Evolutionary conservation across 2,113 vertebrate species (phyloP), one percentile per base, ranked within the genome.

Genomic region (Hassar affinis): DNA sequence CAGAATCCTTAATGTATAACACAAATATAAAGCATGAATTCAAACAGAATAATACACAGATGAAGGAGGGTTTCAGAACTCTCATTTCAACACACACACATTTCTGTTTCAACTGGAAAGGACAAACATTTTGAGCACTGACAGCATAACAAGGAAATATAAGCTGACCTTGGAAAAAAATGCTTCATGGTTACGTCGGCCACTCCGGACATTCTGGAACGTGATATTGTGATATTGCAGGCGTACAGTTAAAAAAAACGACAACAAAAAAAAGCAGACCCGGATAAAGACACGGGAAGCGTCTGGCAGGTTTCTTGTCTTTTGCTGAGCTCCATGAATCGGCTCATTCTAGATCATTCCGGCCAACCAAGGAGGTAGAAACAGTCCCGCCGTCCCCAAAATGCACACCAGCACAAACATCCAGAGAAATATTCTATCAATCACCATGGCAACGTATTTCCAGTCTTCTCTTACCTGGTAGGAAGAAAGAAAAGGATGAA

Each of bases 361-460:
- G 35, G 97, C 98, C 92, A 98, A 87, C 98, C 98, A 99, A 0
- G 98, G 97, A 0, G 97, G 98, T 68, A 99, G 95, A 88, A 99
- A 99, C 64, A 99, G 97, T 78, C 98, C 98, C 1, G 96, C 94
- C 0, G 97, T 98, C 66, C 98, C 98, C 93, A 99, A 93, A 86
- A 99, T 92, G 76, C 98, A 99, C 85, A 98, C 97, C 0, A 99
- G 90, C 85, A 99, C 91, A 90, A 99, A 99, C 95, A 99, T 96
- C 98, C 98, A 99, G 84, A 99, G 95, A 91, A 99, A 99, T 90
- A 99, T 98, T 85, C 98, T 94, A 93, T 99, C 98, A 17, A 99
- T 97, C 90, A 99, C 98, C 98, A 99, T 98, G 1, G 97, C 98
- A 27, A 99, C 97, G 0, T 98, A 99, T 85, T 99, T 99, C 98